Evolutionary conservation across 2,797 vertebrate species (phyloP).

Genomic region (Natrix natrix): DNA sequence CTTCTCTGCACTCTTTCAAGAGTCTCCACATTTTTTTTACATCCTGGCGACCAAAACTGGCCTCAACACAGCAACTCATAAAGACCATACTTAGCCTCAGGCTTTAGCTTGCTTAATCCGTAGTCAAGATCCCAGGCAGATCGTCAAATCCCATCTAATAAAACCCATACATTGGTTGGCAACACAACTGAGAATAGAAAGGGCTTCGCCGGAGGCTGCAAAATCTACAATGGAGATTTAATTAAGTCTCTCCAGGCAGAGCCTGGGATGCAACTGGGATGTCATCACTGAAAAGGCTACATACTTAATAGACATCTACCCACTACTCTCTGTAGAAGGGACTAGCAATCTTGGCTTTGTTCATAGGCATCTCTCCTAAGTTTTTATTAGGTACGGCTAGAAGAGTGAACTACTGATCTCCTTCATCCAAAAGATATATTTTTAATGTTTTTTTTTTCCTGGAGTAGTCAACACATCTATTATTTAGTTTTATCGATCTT

Average conservation of each 20-base stretch:
- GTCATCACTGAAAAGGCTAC: neutral
- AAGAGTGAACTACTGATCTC: neutral
- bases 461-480: neutral
- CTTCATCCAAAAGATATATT: neutral
- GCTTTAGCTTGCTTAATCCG: neutral
- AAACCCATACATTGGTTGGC: neutral
- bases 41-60: too few species aligned
- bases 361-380: neutral
- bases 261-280: neutral
- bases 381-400: neutral
- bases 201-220: neutral
- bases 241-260: neutral
- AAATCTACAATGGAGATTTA: neutral
- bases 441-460: neutral
- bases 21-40: too few species aligned
- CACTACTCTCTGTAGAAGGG: neutral
- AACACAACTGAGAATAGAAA: neutral
- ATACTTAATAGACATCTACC: neutral
- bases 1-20: too few species aligned
- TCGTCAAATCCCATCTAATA: neutral
- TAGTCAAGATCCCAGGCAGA: neutral
- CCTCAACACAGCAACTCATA: neutral
- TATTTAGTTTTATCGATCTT: neutral
- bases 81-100: neutral
- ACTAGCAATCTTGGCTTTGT: neutral